phyloP scores from a whole-genome alignment of 35 echinoderm and acorn worm species.

The Heliocidaris erythrogramma region DNA sequence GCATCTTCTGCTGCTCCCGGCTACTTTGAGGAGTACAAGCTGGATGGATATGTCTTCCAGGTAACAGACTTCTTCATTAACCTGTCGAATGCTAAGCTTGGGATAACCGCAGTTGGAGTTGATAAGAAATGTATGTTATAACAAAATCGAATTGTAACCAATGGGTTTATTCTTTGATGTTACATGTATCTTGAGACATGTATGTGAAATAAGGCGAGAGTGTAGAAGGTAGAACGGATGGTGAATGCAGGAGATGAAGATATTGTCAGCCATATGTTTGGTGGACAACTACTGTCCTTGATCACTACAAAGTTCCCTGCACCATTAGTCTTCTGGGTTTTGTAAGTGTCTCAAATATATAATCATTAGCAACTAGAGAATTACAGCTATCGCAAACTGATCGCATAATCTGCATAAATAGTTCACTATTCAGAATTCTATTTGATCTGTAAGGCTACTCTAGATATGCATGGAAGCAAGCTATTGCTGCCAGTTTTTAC shows the following conservation, averaged over 20 bases:
- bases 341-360: too few relatives aligned
- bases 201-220: background rate
- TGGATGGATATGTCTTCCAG: constrained; percentile 94
- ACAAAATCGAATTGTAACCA: background rate
- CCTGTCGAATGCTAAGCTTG: background rate
- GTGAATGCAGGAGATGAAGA: background rate
- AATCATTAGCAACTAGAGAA: too few relatives aligned
- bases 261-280: too few relatives aligned
- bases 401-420: too few relatives aligned
- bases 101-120: background rate
- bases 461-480: background rate
- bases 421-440: background rate
- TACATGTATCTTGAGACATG: background rate
- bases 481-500: background rate
- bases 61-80: constrained; percentile 35
- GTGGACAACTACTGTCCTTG: too few relatives aligned
- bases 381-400: too few relatives aligned
- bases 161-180: background rate
- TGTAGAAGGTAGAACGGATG: background rate
- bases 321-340: too few relatives aligned
- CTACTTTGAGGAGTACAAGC: constrained; percentile 92
- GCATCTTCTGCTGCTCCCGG: constrained; percentile 94
- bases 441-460: background rate
- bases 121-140: background rate
- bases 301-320: too few relatives aligned